Base-by-base conservation (phyloP, 1,140 invertebrate species). In the Macrosteles quadrilineatus region DNA sequence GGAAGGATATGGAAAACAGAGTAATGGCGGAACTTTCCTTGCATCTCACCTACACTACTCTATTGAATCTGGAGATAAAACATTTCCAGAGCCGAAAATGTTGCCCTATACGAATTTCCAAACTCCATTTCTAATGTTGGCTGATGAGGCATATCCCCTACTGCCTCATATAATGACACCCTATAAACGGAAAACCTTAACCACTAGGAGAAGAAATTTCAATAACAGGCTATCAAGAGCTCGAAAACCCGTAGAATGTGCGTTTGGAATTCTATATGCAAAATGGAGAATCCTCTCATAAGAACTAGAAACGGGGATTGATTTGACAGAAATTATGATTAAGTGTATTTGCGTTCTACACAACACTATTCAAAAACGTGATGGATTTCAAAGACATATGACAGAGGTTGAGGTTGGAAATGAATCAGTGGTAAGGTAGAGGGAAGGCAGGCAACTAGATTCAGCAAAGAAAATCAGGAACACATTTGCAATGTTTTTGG, bases 81-180 rank as follows among this genome's bases (percentile, higher is more conserved):
- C 4, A 69, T 62, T 71, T 53, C 55, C 68, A 31, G 27, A 64
- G 17, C 57, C 57, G 1, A 64, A 70, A 45, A 14, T 30, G 9
- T 29, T 70, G 12, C 62, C 62, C 4, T 30, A n/a, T n/a, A 69
- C 40, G 40, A 40, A 70, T 65, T 25, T 70, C n/a, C 1, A 68
- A 68, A 47, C 67, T 68, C 69, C 69, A 2, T 65, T 32, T 47
- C 59, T 70, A 1, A 64, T 70, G 6, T 45, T 70, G 23, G 69
- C 70, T 9, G 84, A 85, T 76, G 80, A 80, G 62, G 82, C 83
- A 30, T 87, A 85, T 77, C 75, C 81, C 27, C 57, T 85, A 43
- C 74, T 72, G 71, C 30, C 47, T 67, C 64, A 81, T 68, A 30
- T 85, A 21, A 80, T 85, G 77, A 82, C 82, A 71, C 83, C 82